Conservation (phyloP, 2,888 invertebrate genomes). For the Arenicola marina region DNA sequence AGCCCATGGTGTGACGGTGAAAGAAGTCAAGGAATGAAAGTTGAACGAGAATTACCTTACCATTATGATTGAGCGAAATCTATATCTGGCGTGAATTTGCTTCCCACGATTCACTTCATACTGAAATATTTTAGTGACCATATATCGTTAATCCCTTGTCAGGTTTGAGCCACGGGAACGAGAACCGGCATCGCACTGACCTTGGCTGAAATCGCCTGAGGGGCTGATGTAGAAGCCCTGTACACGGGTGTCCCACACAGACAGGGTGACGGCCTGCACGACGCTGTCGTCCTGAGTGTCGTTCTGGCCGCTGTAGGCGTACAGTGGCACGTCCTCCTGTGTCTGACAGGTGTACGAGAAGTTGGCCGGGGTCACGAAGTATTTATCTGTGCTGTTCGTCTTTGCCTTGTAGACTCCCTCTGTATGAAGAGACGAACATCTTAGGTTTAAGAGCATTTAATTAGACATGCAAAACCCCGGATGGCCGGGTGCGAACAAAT, state of each 20-base stretch:
- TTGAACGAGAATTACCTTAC: too few species aligned
- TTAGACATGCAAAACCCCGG: too few species aligned
- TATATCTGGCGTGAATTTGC: too few species aligned
- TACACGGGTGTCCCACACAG: conserved; percentile 8
- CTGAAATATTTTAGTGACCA: too few species aligned
- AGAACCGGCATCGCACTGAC: conserved; percentile 1
- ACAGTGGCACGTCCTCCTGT: conserved; percentile 5
- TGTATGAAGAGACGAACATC: not conserved
- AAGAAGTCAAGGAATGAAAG: too few species aligned
- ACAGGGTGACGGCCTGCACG: not conserved
- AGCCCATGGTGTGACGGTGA: too few species aligned
- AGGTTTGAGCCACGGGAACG: too few species aligned
- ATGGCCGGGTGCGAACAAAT: too few species aligned
- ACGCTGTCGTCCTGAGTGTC: not conserved
- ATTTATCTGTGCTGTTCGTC: conserved; percentile 2
- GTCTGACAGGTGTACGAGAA: conserved; percentile 16
- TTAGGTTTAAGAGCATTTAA: too few species aligned
- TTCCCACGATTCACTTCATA: too few species aligned
- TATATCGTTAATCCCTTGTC: too few species aligned
- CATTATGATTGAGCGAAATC: not conserved
- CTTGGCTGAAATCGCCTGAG: conserved; percentile 12
- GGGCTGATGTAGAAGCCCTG: conserved; percentile 17
- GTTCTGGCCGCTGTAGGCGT: conserved; percentile 8
- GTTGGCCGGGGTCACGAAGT: conserved; percentile 18
- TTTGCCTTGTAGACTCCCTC: conserved; percentile 13